These are phyloP conservation scores for Erebia palarica DNA, from an alignment of 2,888 invertebrate genomes.

Conservation along the genomic window DNA sequence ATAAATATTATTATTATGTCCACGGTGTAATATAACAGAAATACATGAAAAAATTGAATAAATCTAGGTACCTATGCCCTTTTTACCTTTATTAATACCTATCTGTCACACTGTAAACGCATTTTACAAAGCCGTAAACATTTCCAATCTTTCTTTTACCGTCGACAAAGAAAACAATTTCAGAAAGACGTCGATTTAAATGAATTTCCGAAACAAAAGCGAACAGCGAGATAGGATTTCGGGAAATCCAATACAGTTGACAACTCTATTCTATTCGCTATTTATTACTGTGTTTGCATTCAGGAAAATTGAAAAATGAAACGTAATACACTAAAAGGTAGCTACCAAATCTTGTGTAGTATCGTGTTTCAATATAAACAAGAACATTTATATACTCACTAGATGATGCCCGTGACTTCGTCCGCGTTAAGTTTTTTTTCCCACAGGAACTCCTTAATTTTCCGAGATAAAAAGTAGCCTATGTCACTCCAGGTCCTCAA, in stretches of 20 bases:
- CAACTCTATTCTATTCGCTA: not conserved
- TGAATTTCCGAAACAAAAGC: slow-evolving; percentile 3
- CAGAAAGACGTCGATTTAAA: not conserved
- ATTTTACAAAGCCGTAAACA: too few relatives aligned
- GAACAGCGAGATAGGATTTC: not conserved
- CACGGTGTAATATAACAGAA: too few relatives aligned
- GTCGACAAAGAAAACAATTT: not conserved
- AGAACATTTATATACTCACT: not conserved
- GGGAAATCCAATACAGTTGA: slow-evolving; percentile 3
- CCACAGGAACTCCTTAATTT: too few relatives aligned
- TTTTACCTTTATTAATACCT: too few relatives aligned
- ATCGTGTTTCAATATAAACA: not conserved
- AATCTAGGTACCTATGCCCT: too few relatives aligned
- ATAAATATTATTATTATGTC: not conserved
- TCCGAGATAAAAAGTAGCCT: too few relatives aligned
- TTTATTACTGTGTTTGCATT: not conserved
- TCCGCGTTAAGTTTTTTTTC: too few relatives aligned
- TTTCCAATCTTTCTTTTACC: too few relatives aligned
- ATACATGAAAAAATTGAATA: too few relatives aligned
- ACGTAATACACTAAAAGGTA: not conserved
- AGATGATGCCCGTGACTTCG: too few relatives aligned
- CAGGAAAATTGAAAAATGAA: not conserved
- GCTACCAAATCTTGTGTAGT: not conserved
- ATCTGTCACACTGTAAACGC: too few relatives aligned
- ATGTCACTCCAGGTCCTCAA: too few relatives aligned